phyloP scores from a whole-genome alignment of 2,797 vertebrate species.

The Catharus ustulatus region DNA sequence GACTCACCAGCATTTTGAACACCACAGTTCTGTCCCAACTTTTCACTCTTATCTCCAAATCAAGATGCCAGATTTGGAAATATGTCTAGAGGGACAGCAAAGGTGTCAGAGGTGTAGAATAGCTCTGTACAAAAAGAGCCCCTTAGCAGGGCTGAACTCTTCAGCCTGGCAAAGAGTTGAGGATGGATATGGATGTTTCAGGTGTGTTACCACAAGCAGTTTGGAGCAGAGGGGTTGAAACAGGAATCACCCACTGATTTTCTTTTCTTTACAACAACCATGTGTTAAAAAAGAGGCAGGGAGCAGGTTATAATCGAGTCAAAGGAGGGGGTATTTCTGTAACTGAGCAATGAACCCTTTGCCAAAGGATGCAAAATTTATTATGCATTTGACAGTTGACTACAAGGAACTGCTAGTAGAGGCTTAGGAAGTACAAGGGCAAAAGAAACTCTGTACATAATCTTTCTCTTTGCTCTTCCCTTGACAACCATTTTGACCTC shows the following conservation, averaged over 20 bases:
- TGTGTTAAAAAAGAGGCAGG: not conserved
- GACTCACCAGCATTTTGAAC: not conserved
- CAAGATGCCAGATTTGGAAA: not conserved
- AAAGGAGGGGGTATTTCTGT: not conserved
- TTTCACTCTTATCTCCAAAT: not conserved
- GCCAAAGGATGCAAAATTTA: not conserved
- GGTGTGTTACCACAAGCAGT: not conserved
- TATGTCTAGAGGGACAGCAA: not conserved
- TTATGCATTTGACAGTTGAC: not conserved
- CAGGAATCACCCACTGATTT: not conserved
- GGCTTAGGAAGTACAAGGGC: not conserved
- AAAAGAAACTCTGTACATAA: not conserved
- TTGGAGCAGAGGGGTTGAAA: not conserved
- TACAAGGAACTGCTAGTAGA: not conserved
- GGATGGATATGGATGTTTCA: rapidly evolving
- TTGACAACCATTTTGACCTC: not conserved
- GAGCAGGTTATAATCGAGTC: not conserved
- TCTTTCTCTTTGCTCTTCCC: not conserved
- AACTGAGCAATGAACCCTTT: not conserved
- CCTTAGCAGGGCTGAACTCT: not conserved
- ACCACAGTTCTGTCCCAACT: not conserved
- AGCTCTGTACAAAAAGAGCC: not conserved
- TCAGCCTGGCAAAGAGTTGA: not conserved
- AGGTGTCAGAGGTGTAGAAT: not conserved
- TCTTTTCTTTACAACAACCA: not conserved